Evolutionary conservation across 2,113 vertebrate genomes (phyloP).

Genomic region (Entomyzon cyanotis): DNA sequence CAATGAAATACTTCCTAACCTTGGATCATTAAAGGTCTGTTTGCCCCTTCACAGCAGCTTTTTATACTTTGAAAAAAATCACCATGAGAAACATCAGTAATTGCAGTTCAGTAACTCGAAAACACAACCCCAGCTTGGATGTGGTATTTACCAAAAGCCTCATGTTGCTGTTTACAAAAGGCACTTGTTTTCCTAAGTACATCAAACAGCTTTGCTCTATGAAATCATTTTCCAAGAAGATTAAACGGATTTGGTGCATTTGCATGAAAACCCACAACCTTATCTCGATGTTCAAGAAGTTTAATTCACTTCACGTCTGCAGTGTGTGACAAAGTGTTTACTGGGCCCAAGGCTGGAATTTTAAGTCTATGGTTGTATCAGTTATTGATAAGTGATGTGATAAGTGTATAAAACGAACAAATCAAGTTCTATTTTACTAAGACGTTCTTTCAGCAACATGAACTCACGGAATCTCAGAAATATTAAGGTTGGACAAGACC

Average conservation of each 20-base stretch:
- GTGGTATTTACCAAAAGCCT: not conserved
- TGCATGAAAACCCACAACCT: constrained; percentile 62
- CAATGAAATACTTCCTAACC: not conserved
- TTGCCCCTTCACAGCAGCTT: not conserved
- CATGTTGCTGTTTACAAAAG: constrained; percentile 47
- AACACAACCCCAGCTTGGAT: not conserved
- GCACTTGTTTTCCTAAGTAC: constrained; percentile 66
- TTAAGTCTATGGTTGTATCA: not conserved
- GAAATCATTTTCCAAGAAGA: constrained; percentile 52
- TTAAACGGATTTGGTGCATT: constrained; percentile 67
- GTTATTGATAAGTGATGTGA: not conserved
- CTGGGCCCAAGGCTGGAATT: constrained; percentile 51
- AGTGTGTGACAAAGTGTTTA: constrained; percentile 17
- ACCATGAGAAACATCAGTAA: not conserved
- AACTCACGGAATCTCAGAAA: not conserved
- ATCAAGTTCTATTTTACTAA: not conserved
- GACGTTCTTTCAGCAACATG: not conserved
- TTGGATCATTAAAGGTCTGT: not conserved
- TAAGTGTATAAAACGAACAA: not conserved
- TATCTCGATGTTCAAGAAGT: constrained; percentile 65
- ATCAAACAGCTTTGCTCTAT: constrained; percentile 67
- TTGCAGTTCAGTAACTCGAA: not conserved
- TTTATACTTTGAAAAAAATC: not conserved
- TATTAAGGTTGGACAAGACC: not conserved
- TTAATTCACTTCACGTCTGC: constrained; percentile 44